These are phyloP conservation scores for Prosopocoilus inquinatus DNA, from an alignment of 2,888 invertebrate genomes.

Conservation along the genomic window DNA sequence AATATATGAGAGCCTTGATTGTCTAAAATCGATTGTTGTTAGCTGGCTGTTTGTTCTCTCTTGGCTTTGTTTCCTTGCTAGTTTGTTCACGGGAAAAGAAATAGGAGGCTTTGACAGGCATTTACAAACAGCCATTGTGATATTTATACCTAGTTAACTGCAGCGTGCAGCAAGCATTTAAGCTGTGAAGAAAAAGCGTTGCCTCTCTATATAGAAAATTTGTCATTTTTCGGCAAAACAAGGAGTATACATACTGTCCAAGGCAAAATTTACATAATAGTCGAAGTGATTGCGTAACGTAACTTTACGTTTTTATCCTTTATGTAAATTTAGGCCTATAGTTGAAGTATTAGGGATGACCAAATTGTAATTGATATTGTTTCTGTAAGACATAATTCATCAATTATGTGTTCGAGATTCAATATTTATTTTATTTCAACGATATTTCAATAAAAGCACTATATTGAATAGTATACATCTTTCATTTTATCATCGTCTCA, in stretches of 20 bases:
- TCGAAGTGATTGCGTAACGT: not conserved
- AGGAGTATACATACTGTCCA: conserved; percentile 5
- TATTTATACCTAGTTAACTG: conserved; percentile 31
- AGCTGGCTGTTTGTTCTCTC: conserved; percentile 31
- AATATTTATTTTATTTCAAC: conserved; percentile 18
- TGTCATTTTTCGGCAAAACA: conserved; percentile 3
- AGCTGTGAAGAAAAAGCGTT: conserved; percentile 5
- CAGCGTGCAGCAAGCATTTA: conserved; percentile 2
- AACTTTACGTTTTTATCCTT: conserved; percentile 13
- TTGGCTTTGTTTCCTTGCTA: conserved; percentile 26
- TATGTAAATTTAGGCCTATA: conserved; percentile 16
- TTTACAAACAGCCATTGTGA: conserved; percentile 38
- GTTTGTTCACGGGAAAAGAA: conserved; percentile 6
- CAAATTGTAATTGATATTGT: conserved; percentile 22
- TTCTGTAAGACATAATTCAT: conserved; percentile 11
- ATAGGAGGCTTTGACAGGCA: conserved; percentile 32
- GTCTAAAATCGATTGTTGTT: conserved; percentile 28
- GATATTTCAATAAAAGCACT: conserved; percentile 24
- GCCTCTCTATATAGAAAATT: not conserved
- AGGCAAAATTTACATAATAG: conserved; percentile 1
- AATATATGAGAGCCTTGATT: conserved; percentile 23
- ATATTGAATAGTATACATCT: conserved; percentile 16
- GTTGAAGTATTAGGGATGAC: conserved; percentile 16
- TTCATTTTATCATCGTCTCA: not conserved
- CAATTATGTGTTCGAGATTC: conserved; percentile 14